Base-by-base conservation (phyloP, 2,797 vertebrate genomes). In the Sebastes steindachneri region DNA sequence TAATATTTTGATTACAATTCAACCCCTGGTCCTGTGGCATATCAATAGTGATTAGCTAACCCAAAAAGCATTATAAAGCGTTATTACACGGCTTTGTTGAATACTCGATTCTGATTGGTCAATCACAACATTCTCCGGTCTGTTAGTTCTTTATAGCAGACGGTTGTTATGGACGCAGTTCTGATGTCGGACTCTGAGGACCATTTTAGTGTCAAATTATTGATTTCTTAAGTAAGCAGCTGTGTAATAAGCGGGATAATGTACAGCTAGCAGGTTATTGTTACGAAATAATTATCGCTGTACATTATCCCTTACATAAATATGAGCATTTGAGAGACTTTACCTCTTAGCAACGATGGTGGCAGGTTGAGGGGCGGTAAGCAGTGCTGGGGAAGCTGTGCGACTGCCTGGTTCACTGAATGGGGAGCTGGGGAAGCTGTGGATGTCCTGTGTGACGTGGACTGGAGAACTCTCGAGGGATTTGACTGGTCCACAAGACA, bases 341-440 rank as follows among this genome's bases (percentile, higher is more conserved):
- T 85, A 95, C 95, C 91, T 90, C 45, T 92, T 89, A 9, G 76
- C 62, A 31, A 87, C 45, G 45, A 84, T 55, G 62, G 65, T 57
- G 67, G 82, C 65, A 14, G 26, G 64, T 53, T 81, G 77, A 14
- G 71, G 77, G 23, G 75, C 10, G 0, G 31, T 67, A 1, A 90
- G 86, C 1, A 88, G 81, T 10, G 86, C 78, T 2, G 97, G 97
- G 58, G 97, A 97, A 5, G 95, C 86, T 33, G 96, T 94, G 86
- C 90, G 85, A 83, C 96, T 97, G 74, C 68, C 86, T 84, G 89
- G 87, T 2, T 86, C 83, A 3, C 84, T 89, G 19, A 96, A 96
- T 3, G 96, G 92, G 7, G 97, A 96, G 76, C 77, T 75, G 55
- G 94, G 93, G 59, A 88, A 91, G 78, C 90, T 95, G 75, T 75